Conservation (phyloP, 2,113 vertebrate genomes). For the Megalops atlanticus region DNA sequence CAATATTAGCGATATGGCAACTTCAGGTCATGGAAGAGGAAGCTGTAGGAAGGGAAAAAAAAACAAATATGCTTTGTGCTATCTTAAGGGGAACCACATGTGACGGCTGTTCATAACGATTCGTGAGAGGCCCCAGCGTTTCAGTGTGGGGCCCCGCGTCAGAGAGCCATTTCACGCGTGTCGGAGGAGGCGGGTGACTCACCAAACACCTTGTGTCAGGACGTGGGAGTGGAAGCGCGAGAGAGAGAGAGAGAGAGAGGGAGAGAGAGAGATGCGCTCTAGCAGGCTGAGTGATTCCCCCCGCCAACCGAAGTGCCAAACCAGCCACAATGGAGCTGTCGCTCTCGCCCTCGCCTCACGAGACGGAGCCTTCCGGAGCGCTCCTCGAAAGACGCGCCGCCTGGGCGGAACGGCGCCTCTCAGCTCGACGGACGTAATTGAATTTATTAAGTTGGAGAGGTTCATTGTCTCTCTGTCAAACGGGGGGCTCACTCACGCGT, state of each 20-base stretch:
- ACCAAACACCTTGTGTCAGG: constrained; percentile 49
- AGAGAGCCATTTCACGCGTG: constrained; percentile 42
- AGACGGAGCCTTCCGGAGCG: neutral
- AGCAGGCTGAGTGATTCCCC: neutral
- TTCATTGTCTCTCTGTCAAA: constrained; percentile 5
- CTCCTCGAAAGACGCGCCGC: neutral
- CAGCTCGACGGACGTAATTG: constrained; percentile 36
- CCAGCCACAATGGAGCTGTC: constrained; percentile 2
- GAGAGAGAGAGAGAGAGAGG: constrained; percentile 37
- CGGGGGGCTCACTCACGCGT: neutral
- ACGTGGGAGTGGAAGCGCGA: constrained; percentile 51
- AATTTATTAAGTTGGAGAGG: constrained; percentile 26
- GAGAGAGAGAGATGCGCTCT: constrained; percentile 24
- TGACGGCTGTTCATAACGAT: no score
- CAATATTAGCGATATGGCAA: neutral
- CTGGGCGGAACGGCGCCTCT: neutral
- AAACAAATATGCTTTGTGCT: neutral
- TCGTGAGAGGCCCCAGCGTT: neutral
- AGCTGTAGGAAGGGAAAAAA: neutral
- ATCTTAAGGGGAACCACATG: no score
- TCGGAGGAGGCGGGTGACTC: constrained; percentile 59
- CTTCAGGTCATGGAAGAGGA: neutral
- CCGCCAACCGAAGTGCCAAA: neutral
- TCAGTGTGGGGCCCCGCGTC: constrained; percentile 4
- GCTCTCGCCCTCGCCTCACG: neutral